These are phyloP conservation scores for Lophius americanus DNA, from an alignment of 2,797 vertebrate species.

Conservation along the genomic window DNA sequence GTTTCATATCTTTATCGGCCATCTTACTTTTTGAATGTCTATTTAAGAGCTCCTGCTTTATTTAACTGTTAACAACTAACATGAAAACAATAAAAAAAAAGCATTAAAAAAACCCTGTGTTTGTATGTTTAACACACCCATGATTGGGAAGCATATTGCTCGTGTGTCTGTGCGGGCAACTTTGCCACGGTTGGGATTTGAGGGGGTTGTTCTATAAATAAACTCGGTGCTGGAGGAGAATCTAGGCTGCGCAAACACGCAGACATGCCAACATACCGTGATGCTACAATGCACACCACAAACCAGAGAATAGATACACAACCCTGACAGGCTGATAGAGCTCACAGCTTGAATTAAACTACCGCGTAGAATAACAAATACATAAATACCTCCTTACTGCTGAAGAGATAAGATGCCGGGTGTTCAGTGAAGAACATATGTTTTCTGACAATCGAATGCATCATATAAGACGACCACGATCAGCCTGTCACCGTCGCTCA, in stretches of 20 bases:
- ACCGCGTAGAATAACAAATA: background rate
- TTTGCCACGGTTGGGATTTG: constrained; percentile 71
- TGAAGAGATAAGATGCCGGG: constrained; percentile 22
- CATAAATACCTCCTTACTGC: background rate
- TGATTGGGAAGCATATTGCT: constrained; percentile 58
- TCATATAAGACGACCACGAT: constrained; percentile 64
- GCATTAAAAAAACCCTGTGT: background rate
- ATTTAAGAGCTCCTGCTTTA: background rate
- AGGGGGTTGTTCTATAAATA: constrained; percentile 79
- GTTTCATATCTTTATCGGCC: background rate
- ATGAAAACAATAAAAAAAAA: background rate
- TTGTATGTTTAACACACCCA: constrained; percentile 28
- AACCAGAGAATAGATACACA: constrained; percentile 35
- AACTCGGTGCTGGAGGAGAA: constrained; percentile 66
- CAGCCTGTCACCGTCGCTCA: constrained; percentile 37
- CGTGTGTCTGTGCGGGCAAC: constrained; percentile 62
- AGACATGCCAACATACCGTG: constrained; percentile 57
- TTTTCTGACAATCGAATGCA: constrained; percentile 52
- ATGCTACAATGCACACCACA: constrained; percentile 36
- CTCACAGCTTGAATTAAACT: constrained; percentile 33
- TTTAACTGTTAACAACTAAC: background rate
- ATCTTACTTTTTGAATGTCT: background rate
- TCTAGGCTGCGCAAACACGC: constrained; percentile 76
- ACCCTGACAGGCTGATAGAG: constrained; percentile 27
- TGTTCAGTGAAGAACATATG: constrained; percentile 23